Conservation (phyloP, 1,140 invertebrate genomes). For the Rhizoglyphus robini region DNA sequence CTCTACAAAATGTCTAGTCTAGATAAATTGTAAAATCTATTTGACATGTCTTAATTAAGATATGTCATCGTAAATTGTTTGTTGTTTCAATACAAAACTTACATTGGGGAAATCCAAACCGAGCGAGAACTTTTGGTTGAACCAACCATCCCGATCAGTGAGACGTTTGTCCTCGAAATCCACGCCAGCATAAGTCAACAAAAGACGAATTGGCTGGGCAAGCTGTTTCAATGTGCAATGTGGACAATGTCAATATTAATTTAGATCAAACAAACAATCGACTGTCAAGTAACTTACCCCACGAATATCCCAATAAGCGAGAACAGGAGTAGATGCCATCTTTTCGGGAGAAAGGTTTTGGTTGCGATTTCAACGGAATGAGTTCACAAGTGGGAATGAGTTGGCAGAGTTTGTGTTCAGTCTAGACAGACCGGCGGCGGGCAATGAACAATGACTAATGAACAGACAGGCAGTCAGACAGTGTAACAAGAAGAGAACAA, state of each 20-base stretch:
- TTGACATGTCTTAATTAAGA: background rate
- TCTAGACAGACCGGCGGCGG: too few relatives aligned
- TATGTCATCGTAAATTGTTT: conserved; percentile 19
- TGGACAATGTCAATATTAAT: background rate
- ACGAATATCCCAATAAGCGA: background rate
- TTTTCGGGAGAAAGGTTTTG: too few relatives aligned
- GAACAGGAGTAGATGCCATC: background rate
- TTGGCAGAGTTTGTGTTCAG: too few relatives aligned
- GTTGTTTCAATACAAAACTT: background rate
- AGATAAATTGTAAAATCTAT: too few relatives aligned
- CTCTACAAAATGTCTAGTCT: too few relatives aligned
- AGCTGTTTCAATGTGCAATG: background rate
- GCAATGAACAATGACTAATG: too few relatives aligned
- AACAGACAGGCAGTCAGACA: too few relatives aligned
- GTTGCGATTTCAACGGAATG: too few relatives aligned
- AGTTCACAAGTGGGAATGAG: too few relatives aligned
- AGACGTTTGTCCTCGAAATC: conserved; percentile 50
- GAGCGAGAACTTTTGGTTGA: conserved; percentile 29
- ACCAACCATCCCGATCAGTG: conserved; percentile 27
- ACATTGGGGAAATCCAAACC: conserved; percentile 34
- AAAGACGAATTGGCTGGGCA: conserved; percentile 48
- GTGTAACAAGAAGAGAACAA: too few relatives aligned
- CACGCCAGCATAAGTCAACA: conserved; percentile 52
- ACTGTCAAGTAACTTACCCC: too few relatives aligned
- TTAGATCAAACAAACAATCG: background rate